Conservation (phyloP, 2,888 invertebrate species). For the Drosophila melanocephala region DNA sequence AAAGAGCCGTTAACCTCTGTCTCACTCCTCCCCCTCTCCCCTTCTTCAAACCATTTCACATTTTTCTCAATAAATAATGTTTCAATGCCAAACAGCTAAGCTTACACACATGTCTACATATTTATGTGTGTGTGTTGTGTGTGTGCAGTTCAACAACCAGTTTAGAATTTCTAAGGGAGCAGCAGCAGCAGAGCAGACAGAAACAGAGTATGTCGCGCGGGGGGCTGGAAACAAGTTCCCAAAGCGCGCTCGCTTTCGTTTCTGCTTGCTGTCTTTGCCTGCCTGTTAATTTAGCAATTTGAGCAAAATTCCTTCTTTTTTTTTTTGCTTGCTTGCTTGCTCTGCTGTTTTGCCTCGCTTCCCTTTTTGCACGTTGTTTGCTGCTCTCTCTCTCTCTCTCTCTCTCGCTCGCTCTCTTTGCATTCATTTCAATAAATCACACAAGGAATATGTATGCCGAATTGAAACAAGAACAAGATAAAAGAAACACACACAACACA, state of each 20-base stretch:
- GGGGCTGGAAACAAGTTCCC: constrained; percentile 64
- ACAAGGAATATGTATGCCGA: constrained; percentile 47
- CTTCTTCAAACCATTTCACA: constrained; percentile 45
- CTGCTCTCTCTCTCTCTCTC: constrained; percentile 1
- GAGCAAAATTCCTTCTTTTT: constrained; percentile 60
- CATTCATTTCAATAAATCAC: constrained; percentile 73
- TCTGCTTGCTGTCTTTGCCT: constrained; percentile 34
- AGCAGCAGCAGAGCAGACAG: constrained; percentile 19
- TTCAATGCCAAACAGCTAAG: constrained; percentile 51
- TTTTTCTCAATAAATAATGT: constrained; percentile 37
- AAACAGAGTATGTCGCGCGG: constrained; percentile 11
- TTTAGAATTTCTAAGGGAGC: constrained; percentile 72
- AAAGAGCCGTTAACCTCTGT: constrained; percentile 56
- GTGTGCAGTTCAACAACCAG: constrained; percentile 74
- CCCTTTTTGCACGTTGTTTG: constrained; percentile 33
- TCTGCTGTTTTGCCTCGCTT: constrained; percentile 17
- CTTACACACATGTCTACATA: constrained; percentile 11
- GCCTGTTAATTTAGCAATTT: constrained; percentile 75
- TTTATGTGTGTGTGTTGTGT: constrained; percentile 22
- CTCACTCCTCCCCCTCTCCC: constrained; percentile 3
- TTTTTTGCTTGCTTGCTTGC: constrained; percentile 17
- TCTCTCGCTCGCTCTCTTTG: constrained; percentile 25
- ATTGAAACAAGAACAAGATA: constrained; percentile 37
- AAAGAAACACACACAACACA: constrained; percentile 10
- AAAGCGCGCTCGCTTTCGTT: constrained; percentile 76